phyloP scores from a whole-genome alignment of 2,888 invertebrate species.

The Sesamia inferens region DNA sequence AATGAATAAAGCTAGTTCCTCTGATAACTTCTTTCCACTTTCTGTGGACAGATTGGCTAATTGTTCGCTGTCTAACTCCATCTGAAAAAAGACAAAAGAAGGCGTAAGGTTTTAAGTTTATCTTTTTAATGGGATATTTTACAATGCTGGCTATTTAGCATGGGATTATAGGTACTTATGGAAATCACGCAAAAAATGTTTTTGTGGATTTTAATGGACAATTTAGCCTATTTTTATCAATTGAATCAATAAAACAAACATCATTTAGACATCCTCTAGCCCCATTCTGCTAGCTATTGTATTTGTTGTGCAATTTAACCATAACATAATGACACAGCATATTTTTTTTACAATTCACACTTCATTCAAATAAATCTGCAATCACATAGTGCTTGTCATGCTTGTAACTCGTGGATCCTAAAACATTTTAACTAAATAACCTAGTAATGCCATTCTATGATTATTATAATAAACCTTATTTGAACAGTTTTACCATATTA shows the following conservation, averaged over 20 bases:
- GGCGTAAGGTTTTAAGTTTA: neutral
- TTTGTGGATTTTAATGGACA: neutral
- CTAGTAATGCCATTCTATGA: neutral
- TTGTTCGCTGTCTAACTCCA: slow-evolving; percentile 92
- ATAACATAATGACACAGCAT: neutral
- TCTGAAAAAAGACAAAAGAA: slow-evolving; percentile 76
- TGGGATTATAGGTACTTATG: neutral
- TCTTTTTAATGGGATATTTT: neutral
- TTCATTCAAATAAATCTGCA: too few relatives aligned
- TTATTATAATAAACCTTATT: too few relatives aligned
- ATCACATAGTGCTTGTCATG: neutral
- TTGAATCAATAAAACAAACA: neutral
- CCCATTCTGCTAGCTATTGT: neutral
- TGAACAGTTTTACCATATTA: neutral
- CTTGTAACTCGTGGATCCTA: neutral
- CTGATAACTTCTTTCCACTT: slow-evolving; percentile 93
- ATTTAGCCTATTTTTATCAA: neutral
- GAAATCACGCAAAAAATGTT: neutral
- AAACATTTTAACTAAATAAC: neutral
- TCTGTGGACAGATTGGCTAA: slow-evolving; percentile 91
- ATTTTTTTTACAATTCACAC: neutral
- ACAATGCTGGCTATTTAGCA: neutral
- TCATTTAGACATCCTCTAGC: neutral
- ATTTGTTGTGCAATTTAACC: neutral
- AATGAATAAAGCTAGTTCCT: slow-evolving; percentile 95